Evolutionary conservation across 1,140 invertebrate genomes (phyloP), one percentile per base, ranked within the genome.

Genomic region (Lordiphosa collinella): DNA sequence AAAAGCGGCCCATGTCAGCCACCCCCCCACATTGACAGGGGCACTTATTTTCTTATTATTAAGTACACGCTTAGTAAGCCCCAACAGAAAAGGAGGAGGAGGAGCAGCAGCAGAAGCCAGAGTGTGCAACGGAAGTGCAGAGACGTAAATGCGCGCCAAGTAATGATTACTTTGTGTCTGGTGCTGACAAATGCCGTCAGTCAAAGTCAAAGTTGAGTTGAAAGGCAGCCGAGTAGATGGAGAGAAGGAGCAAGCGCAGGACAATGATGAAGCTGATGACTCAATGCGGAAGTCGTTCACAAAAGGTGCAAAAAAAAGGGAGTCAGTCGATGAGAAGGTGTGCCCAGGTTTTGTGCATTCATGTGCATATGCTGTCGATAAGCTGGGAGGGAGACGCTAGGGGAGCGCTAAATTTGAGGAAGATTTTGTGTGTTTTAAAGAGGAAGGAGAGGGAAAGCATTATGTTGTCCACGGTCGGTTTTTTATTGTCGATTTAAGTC

Each of bases 81-180:
- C 47, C 32, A 32, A 40, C 12, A 32, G 36, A 29, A 41, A 11
- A 43, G 32, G 51, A 29, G 41, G n/a, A 18, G 35, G 29, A 13
- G n/a, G 50, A 11, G 35, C 50, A 35, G 49, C 16, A 36, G 49
- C 53, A 61, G 50, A 64, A 52, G 49, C 48, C n/a, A 14, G 11
- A n/a, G 22, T 32, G 13, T 31, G 16, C 14, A 16, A 18, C 25
- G 34, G 29, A 37, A 61, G 32, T 46, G 36, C 47, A 36, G 64
- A 64, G 61, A 64, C 53, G 54, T 54, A 54, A 55, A 44, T 55
- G 64, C 53, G 74, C 62, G 52, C 55, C 58, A 70, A 70, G 76
- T 82, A 80, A 84, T 82, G 78, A 84, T 84, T 85, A 84, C 78
- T 84, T 85, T 85, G 56, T 85, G 79, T 85, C 78, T 84, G 78